Evolutionary conservation across 2,113 vertebrate genomes (phyloP).

Genomic region (Pantherophis guttatus): DNA sequence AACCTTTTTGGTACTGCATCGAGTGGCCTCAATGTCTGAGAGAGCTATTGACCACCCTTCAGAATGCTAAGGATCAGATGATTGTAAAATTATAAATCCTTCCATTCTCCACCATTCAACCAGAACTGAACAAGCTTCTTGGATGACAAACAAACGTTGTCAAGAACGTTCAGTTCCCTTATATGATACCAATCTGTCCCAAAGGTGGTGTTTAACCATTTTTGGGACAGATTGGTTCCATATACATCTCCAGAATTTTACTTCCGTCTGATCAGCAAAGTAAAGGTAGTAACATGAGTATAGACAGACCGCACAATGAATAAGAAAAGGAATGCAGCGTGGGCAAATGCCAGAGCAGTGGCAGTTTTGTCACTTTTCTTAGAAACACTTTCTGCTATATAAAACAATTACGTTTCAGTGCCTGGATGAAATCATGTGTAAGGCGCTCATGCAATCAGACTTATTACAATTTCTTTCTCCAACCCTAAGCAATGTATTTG

Average conservation of each 20-base stretch:
- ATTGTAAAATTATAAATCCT: no score
- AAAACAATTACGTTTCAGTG: background rate
- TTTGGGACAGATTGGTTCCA: background rate
- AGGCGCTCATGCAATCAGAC: background rate
- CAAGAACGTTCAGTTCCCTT: background rate
- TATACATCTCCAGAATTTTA: background rate
- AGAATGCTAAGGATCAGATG: no score
- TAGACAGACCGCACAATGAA: background rate
- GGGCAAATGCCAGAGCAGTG: background rate
- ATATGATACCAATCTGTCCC: background rate
- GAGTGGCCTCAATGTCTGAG: no score
- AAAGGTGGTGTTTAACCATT: background rate
- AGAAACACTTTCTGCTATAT: background rate
- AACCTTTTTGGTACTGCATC: no score
- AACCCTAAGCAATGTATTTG: background rate
- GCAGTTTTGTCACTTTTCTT: background rate
- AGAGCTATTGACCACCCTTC: no score
- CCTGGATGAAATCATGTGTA: background rate
- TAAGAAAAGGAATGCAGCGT: background rate
- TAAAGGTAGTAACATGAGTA: background rate
- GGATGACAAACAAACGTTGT: background rate
- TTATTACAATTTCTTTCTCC: background rate
- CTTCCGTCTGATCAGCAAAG: background rate
- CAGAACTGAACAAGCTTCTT: background rate
- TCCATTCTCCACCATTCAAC: no score